A percentile compares a stretch with the other conserved stretches of the same genome.
phyloP scores from a whole-genome alignment of 2,797 vertebrate genomes.

The Huso huso region DNA sequence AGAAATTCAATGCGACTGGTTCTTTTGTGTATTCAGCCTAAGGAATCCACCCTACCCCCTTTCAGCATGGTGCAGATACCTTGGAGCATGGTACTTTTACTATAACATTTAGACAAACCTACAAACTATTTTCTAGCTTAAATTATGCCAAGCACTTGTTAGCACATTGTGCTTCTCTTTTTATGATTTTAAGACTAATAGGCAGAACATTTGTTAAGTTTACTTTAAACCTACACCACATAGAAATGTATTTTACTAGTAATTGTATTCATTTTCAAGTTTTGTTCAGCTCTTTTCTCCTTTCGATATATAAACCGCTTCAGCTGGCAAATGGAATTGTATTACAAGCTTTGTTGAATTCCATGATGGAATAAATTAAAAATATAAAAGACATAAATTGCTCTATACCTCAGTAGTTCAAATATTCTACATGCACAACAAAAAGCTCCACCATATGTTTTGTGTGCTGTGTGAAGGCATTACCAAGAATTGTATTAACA shows the following conservation, averaged over 20 bases:
- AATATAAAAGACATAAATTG: no score
- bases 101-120: not conserved
- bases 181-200: constrained; percentile 7
- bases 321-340: no score
- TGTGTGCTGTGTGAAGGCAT: not conserved
- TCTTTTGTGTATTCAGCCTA: constrained; percentile 29
- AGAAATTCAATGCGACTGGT: constrained; percentile 30
- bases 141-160: not conserved
- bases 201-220: constrained; percentile 7
- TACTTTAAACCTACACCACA: constrained; percentile 11
- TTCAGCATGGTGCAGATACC: constrained; percentile 5
- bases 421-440: no score
- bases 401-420: no score
- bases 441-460: no score
- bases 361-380: no score
- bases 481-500: not conserved
- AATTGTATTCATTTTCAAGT: no score
- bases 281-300: no score
- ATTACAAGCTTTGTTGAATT: no score
- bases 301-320: no score
- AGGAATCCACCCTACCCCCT: constrained; percentile 5
- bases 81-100: constrained; percentile 1
- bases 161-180: not conserved
- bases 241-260: not conserved
- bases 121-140: constrained; percentile 6